Conservation (phyloP, 2,797 vertebrate genomes). For the Nasua narica region DNA sequence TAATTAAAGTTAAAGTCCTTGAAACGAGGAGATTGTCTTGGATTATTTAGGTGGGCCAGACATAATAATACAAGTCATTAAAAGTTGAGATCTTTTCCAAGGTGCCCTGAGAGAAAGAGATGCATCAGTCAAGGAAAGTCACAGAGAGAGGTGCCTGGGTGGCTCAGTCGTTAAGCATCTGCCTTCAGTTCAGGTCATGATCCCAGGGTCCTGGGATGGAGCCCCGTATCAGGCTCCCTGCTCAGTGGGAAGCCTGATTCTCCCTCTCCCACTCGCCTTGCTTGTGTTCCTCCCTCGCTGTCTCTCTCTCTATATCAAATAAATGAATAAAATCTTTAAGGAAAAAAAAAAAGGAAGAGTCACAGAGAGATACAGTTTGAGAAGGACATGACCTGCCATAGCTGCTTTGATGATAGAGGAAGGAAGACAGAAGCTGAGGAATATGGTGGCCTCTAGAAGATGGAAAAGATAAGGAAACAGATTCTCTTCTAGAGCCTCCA, state of each 20-base stretch:
- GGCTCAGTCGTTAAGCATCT: too few species aligned
- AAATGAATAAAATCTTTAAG: too few species aligned
- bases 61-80: not conserved
- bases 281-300: too few species aligned
- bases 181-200: too few species aligned
- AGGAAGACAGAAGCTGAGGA: not conserved
- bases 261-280: too few species aligned
- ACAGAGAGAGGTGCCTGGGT: not conserved
- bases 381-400: not conserved
- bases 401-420: not conserved
- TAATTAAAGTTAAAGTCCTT: not conserved
- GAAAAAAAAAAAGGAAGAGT: not conserved
- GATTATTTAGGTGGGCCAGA: not conserved
- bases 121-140: not conserved
- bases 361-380: not conserved
- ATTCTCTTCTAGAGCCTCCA: not conserved
- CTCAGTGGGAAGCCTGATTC: too few species aligned
- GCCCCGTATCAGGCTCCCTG: too few species aligned
- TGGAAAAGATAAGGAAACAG: not conserved
- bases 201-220: too few species aligned
- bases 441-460: not conserved
- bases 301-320: too few species aligned
- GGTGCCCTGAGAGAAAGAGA: not conserved
- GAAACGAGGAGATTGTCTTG: not conserved
- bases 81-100: not conserved